Evolutionary conservation across 1,140 invertebrate species (phyloP).

Genomic region (Meloidogyne hapla): DNA sequence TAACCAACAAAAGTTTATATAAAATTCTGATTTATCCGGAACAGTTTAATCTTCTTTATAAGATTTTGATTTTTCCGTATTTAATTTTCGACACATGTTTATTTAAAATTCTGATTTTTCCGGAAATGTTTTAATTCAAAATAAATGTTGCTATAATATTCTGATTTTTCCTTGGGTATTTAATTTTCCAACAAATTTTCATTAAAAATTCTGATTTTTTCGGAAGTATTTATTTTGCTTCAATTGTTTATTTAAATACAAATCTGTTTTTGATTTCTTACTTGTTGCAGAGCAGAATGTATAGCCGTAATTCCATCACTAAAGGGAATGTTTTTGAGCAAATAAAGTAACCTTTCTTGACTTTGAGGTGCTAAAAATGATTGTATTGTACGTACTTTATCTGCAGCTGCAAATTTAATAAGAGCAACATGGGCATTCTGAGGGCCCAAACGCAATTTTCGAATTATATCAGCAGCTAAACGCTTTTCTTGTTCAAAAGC

Average conservation of each 20-base stretch:
- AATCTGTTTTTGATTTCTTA: background rate
- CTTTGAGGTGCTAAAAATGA: constrained; percentile 42
- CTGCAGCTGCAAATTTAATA: constrained; percentile 54
- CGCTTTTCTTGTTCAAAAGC: constrained; percentile 51
- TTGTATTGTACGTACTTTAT: constrained; percentile 53
- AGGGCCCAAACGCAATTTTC: constrained; percentile 35
- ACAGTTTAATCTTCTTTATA: no score
- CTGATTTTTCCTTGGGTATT: no score
- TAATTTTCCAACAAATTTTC: no score
- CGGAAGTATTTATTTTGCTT: no score
- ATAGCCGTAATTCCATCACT: constrained; percentile 56
- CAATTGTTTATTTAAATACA: background rate
- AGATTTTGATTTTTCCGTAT: no score
- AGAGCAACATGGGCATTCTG: constrained; percentile 54
- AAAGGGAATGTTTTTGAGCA: constrained; percentile 39
- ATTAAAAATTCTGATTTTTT: background rate
- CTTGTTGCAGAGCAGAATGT: constrained; percentile 48
- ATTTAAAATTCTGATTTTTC: no score
- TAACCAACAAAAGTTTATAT: no score
- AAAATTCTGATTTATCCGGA: no score
- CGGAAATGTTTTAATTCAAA: no score
- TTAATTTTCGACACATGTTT: no score
- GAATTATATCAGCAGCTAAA: constrained; percentile 49
- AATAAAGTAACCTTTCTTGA: constrained; percentile 35
- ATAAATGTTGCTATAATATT: no score